Evolutionary conservation across 2,113 vertebrate genomes (phyloP).

Genomic region (Megaptera novaeangliae): DNA sequence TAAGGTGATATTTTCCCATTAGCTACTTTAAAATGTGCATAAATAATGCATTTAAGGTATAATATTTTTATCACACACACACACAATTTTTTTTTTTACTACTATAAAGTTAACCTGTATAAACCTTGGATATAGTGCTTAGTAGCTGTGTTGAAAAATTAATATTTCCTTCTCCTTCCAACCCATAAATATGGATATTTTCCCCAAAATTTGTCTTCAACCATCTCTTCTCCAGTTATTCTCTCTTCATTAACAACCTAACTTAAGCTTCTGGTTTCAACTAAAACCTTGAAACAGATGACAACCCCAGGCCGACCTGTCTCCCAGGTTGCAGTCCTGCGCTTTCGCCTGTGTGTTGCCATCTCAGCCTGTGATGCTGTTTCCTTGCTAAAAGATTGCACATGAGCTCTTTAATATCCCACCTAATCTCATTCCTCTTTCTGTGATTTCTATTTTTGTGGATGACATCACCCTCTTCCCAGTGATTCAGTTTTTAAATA

Average conservation of each 20-base stretch:
- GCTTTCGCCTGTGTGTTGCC: accelerated
- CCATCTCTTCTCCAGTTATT: neutral
- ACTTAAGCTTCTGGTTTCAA: neutral
- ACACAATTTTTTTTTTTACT: neutral
- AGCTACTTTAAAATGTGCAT: neutral
- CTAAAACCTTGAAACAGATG: neutral
- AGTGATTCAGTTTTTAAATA: neutral
- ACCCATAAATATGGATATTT: neutral
- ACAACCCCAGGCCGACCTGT: too few relatives aligned
- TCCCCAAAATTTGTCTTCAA: neutral
- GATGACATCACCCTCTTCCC: neutral
- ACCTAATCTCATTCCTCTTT: neutral
- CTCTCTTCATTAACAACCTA: neutral
- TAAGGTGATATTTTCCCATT: neutral
- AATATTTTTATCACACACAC: neutral
- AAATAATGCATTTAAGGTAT: neutral
- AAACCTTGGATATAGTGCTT: neutral
- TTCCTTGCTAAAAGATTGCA: neutral
- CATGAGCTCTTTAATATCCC: accelerated
- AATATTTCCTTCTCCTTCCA: neutral
- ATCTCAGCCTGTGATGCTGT: neutral
- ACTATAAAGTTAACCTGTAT: neutral
- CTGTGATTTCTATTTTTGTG: neutral
- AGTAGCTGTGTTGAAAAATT: neutral
- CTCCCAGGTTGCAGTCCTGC: accelerated